A percentile compares a stretch with the other conserved stretches of the same genome.
Conservation (phyloP, 2,113 vertebrate species). For the Oryzias celebensis region DNA sequence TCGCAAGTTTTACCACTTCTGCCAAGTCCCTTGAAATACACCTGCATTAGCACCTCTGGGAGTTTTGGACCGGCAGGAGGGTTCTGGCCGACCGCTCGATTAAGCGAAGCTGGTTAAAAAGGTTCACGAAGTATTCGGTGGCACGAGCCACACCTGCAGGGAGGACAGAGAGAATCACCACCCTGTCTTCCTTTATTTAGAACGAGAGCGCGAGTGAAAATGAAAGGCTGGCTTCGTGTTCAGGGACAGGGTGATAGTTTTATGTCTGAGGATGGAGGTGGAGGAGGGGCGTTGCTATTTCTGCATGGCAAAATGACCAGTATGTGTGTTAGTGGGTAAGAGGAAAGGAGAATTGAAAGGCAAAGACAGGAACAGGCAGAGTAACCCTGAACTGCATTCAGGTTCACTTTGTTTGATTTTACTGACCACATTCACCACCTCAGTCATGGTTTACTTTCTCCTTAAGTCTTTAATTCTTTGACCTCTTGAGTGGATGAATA, state of each 20-base stretch:
- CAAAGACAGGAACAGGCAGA: conserved; percentile 24
- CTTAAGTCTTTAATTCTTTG: too few species aligned
- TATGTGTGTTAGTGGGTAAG: conserved; percentile 69
- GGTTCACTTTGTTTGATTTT: too few species aligned
- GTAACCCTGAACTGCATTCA: too few species aligned
- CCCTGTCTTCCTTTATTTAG: conserved; percentile 21
- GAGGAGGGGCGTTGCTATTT: conserved; percentile 57
- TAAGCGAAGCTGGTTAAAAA: conserved; percentile 21
- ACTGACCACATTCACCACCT: too few species aligned
- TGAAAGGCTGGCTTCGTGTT: conserved; percentile 29
- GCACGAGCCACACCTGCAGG: conserved; percentile 37
- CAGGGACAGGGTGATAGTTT: conserved; percentile 49
- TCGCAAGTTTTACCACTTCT: conserved; percentile 17
- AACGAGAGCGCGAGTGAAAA: conserved; percentile 37
- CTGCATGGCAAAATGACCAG: conserved; percentile 55
- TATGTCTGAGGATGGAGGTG: conserved; percentile 42
- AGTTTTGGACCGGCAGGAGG: background rate
- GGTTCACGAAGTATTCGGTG: background rate
- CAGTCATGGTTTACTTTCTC: too few species aligned
- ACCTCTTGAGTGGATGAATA: too few species aligned
- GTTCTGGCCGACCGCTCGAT: conserved; percentile 25
- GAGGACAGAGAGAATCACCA: conserved; percentile 21
- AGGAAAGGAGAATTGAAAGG: conserved; percentile 62
- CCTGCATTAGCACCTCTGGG: conserved; percentile 66
- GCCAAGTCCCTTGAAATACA: conserved; percentile 57